Evolutionary conservation across 2,888 invertebrate species (phyloP), one percentile per base, ranked within the genome.

Genomic region (Hypsopygia costalis): DNA sequence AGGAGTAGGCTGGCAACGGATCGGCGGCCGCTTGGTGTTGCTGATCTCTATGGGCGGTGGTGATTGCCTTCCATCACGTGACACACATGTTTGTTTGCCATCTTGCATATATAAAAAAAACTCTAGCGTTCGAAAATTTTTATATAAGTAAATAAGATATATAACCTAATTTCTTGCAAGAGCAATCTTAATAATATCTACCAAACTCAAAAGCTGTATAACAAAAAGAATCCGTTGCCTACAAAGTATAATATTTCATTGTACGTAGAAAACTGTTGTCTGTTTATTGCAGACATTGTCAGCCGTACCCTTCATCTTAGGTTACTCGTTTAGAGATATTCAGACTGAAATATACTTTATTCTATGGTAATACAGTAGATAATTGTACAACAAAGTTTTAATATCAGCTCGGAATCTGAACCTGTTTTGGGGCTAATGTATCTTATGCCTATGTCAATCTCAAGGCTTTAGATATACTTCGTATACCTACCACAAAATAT

Each of bases 191-290:
- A n/a, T n/a, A n/a, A 16, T 16, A 16, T 16, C 16, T n/a, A 16
- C 16, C 16, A 16, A 16, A 4, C 16, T 16, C n/a, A 1, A 7
- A 25, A 25, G 25, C 6, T 4, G 25, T 25, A 5, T 7, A 3
- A 6, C 6, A 25, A 25, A n/a, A n/a, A 5, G 6, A 25, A 25
- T 25, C 25, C 2, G 8, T 25, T 4, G n/a, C 25, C 6, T 25
- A 25, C 6, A 11, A 11, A 10, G 34, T 34, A 11, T 21, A 25
- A 34, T 21, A 11, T 34, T 34, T 34, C 25, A 34, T 25, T 25
- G 10, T 25, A 34, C 22, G 11, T 11, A 25, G 11, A 11, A 34
- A 34, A 34, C 34, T 34, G 34, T 34, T 34, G 20, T 22, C 27
- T 7, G 34, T 34, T 34, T 34, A 11, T 34, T 25, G 25, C 11